Evolutionary conservation across 2,797 vertebrate species (phyloP).

Genomic region (Euphonia xanthogaster): DNA sequence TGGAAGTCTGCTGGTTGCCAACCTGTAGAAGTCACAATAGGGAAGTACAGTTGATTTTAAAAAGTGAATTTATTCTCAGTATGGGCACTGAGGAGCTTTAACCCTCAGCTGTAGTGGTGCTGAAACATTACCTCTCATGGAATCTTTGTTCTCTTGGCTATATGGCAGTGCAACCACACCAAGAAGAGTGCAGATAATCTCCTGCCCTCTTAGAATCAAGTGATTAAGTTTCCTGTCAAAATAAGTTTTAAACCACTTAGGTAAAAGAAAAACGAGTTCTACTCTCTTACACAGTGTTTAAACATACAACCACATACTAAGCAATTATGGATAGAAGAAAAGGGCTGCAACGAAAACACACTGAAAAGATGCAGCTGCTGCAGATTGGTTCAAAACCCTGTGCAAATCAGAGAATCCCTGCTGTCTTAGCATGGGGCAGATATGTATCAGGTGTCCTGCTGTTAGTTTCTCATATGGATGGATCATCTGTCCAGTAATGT

Average conservation of each 20-base stretch:
- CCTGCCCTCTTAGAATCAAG: not conserved
- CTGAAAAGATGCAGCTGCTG: not conserved
- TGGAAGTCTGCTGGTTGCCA: not conserved
- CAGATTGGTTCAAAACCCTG: not conserved
- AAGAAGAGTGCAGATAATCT: not conserved
- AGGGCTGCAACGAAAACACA: not conserved
- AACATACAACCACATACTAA: not conserved
- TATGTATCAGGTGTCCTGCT: not conserved
- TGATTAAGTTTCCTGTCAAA: not conserved
- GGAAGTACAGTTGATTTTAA: not conserved
- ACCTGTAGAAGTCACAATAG: not conserved
- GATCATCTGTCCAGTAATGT: not conserved
- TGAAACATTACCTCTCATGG: not conserved
- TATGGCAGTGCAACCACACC: not conserved
- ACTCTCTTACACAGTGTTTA: not conserved
- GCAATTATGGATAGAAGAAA: not conserved
- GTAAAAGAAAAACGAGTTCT: not conserved
- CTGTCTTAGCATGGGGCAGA: not conserved
- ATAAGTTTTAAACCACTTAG: not conserved
- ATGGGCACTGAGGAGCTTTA: not conserved
- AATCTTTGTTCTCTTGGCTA: not conserved
- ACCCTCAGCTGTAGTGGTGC: not conserved
- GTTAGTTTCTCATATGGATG: not conserved
- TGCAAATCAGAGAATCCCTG: not conserved
- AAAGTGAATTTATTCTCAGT: not conserved